Conservation (phyloP, 1,140 invertebrate genomes). For the Marisa cornuarietis region DNA sequence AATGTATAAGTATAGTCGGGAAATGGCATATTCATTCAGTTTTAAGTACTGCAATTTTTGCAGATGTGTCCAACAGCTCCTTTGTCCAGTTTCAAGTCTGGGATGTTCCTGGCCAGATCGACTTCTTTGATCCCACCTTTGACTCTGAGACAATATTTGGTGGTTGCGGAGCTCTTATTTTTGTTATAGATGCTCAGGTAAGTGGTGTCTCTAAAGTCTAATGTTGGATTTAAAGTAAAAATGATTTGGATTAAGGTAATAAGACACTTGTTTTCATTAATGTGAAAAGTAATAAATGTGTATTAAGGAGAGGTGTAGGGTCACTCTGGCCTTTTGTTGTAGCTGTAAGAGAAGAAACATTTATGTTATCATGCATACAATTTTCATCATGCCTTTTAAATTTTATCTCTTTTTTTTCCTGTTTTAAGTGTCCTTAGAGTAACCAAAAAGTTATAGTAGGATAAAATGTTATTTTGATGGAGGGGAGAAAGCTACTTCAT, state of each 20-base stretch:
- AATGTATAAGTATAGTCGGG: too few relatives aligned
- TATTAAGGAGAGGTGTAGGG: background rate
- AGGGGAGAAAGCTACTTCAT: too few relatives aligned
- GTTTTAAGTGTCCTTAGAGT: background rate
- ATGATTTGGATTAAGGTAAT: background rate
- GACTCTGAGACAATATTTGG: slow-evolving; percentile 96
- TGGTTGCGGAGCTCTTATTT: slow-evolving; percentile 93
- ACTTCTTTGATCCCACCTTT: slow-evolving; percentile 93
- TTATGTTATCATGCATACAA: background rate
- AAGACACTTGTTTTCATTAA: too few relatives aligned
- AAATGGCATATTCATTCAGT: too few relatives aligned
- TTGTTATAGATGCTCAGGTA: slow-evolving; percentile 99
- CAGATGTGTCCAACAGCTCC: slow-evolving; percentile 85
- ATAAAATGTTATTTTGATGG: too few relatives aligned
- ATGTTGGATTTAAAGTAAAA: background rate
- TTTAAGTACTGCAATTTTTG: slow-evolving; percentile 4
- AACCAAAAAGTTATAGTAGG: background rate
- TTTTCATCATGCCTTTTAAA: background rate
- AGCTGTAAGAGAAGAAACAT: background rate
- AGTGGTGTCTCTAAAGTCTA: background rate
- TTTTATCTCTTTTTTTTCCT: slow-evolving; percentile 4
- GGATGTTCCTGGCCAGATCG: slow-evolving; percentile 99
- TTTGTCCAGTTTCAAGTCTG: slow-evolving; percentile 99
- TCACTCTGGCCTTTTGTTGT: background rate
- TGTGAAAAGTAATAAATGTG: background rate